Evolutionary conservation across 2,113 vertebrate genomes (phyloP), one percentile per base, ranked within the genome.

Genomic region (Gopherus evgoodei): DNA sequence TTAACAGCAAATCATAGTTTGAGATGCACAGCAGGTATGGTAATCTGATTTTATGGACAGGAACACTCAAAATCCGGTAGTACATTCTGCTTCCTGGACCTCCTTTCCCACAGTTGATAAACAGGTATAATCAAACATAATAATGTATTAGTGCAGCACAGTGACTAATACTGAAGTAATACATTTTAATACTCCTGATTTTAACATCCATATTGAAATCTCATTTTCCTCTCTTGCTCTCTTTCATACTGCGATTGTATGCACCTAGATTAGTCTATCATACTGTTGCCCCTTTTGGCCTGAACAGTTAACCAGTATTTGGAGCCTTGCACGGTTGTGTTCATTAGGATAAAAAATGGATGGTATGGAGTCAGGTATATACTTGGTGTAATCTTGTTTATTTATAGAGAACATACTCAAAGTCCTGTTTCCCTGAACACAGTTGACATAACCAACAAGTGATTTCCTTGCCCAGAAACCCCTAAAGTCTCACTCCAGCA

Each of bases 351-450:
- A n/a, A 21, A 69, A 35, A 69, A 38, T n/a, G 65, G 17, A 69
- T 21, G 17, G 35, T n/a, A n/a, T n/a, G 65, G 17, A 90, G 38
- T 1, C 42, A 54, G 0, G 0, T 25, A 42, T 29, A 57, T 16
- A 5, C 11, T 72, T 83, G 52, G 81, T 91, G 47, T 72, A 81
- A 47, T 81, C 29, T 24, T 27, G 3, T 56, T 1, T 49, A 69
- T 81, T 65, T 69, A 84, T 86, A 75, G 22, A 84, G 75, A 47
- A 78, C 42, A 25, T 13, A 25, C 75, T 25, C 42, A 50, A 95
- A 91, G 12, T 44, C 44, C 9, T 4, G 13, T 82, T 84, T 84
- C 25, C 81, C 90, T 54, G 24, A 29, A 65, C 9, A 72, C 65
- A 21, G n/a, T 38, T 38, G 65, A 72, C 65, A 38, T 38, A 72